These are phyloP conservation scores for Cephalopterus ornatus DNA, from an alignment of 2,113 vertebrate species.

Conservation along the genomic window DNA sequence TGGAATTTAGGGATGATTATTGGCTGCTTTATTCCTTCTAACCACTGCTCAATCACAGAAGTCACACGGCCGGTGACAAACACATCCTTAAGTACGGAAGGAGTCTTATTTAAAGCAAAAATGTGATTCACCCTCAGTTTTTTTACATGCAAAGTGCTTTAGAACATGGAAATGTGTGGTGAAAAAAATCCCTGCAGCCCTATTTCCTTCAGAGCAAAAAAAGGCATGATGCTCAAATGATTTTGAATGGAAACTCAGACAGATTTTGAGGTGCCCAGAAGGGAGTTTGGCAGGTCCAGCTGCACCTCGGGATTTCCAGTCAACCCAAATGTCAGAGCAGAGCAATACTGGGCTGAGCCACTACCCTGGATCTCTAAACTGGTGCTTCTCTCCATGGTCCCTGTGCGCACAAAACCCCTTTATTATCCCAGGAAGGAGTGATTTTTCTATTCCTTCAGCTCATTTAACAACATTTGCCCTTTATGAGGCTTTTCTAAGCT, in stretches of 20 bases:
- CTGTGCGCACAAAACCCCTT: background rate
- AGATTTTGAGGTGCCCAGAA: background rate
- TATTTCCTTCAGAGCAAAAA: background rate
- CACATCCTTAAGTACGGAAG: background rate
- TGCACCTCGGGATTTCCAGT: background rate
- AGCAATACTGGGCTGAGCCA: background rate
- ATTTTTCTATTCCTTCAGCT: background rate
- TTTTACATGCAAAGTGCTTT: background rate
- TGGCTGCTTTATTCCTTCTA: background rate
- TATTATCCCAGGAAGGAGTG: background rate
- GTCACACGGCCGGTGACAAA: background rate
- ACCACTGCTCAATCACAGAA: background rate
- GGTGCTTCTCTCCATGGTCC: background rate
- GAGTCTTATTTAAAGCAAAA: slow-evolving; percentile 47
- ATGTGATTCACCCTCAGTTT: slow-evolving; percentile 35
- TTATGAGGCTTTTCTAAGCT: background rate
- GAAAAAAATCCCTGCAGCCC: background rate
- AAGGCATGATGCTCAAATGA: background rate
- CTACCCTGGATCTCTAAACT: background rate
- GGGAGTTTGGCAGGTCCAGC: background rate
- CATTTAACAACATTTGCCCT: background rate
- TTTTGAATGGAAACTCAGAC: background rate
- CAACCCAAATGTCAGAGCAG: background rate
- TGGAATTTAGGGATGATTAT: slow-evolving; percentile 17
- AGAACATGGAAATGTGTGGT: background rate